These are phyloP conservation scores for Pelecanus crispus DNA, from an alignment of 2,113 vertebrate species.

Conservation along the genomic window DNA sequence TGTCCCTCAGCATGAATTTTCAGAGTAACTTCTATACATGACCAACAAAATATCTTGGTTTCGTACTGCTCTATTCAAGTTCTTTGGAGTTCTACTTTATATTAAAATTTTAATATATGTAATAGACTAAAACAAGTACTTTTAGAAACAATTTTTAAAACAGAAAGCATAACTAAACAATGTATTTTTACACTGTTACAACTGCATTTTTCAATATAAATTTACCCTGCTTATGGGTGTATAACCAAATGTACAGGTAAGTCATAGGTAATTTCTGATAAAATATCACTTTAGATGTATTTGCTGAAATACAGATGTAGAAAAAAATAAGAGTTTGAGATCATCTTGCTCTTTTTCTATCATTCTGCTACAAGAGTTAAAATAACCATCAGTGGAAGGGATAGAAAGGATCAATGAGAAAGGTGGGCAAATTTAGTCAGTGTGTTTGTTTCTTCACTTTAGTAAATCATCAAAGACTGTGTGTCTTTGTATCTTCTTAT, in stretches of 20 bases:
- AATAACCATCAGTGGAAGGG: neutral
- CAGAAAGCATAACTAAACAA: neutral
- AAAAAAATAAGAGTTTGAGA: neutral
- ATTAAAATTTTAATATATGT: neutral
- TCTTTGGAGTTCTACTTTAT: neutral
- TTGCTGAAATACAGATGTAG: neutral
- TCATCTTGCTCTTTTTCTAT: neutral
- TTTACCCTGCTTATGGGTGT: neutral
- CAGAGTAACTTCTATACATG: neutral
- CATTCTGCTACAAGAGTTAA: neutral
- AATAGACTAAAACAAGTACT: neutral
- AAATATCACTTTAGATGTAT: neutral
- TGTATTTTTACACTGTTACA: neutral
- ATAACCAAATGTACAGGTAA: neutral
- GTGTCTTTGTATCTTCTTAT: neutral
- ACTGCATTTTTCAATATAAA: neutral
- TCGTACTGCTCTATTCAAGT: neutral
- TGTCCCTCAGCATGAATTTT: neutral
- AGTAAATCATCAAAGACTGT: neutral
- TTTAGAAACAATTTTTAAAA: neutral
- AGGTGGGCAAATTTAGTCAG: neutral
- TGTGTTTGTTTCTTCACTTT: neutral
- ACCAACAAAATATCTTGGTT: neutral
- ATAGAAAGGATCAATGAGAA: neutral
- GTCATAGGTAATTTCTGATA: neutral